Percentiles rank a stretch among this genome's conserved stretches.
phyloP scores from a whole-genome alignment of 1,140 invertebrate species.

The Drosophila micromelanica region DNA sequence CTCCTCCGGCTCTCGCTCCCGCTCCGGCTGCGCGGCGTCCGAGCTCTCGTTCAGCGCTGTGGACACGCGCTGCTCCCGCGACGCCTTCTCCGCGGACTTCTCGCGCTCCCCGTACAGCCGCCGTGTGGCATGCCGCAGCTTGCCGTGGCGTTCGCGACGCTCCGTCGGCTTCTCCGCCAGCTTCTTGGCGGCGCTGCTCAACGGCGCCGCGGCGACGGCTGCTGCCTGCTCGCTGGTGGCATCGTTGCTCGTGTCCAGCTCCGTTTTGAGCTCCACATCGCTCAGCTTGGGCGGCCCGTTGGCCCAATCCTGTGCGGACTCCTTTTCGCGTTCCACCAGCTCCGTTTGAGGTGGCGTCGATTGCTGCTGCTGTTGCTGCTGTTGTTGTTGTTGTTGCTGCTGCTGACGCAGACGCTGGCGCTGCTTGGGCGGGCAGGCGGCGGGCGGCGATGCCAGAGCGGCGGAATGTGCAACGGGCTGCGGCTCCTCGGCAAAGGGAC shows the following conservation, averaged over 20 bases:
- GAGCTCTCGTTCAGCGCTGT: too few species aligned
- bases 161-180: slow-evolving; percentile 48
- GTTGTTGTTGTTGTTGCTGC: slow-evolving; percentile 47
- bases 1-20: background rate
- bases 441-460: slow-evolving; percentile 59
- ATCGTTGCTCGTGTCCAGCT: slow-evolving; percentile 34
- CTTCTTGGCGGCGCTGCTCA: slow-evolving; percentile 35
- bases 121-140: slow-evolving; percentile 60
- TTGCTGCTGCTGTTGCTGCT: slow-evolving; percentile 45
- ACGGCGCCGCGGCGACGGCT: slow-evolving; percentile 1
- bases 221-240: slow-evolving; percentile 17
- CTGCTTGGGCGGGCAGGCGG: slow-evolving; percentile 73
- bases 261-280: slow-evolving; percentile 32
- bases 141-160: slow-evolving; percentile 68
- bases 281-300: slow-evolving; percentile 33
- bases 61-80: slow-evolving; percentile 4
- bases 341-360: slow-evolving; percentile 14
- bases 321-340: slow-evolving; percentile 11
- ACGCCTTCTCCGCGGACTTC: slow-evolving; percentile 31
- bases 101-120: slow-evolving; percentile 47
- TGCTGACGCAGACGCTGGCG: slow-evolving; percentile 70
- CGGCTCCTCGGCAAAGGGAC: slow-evolving; percentile 64
- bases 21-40: background rate
- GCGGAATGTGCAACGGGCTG: slow-evolving; percentile 53
- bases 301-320: slow-evolving; percentile 38